Conservation (phyloP, 2,888 invertebrate genomes). For the Epinotia bilunana region DNA sequence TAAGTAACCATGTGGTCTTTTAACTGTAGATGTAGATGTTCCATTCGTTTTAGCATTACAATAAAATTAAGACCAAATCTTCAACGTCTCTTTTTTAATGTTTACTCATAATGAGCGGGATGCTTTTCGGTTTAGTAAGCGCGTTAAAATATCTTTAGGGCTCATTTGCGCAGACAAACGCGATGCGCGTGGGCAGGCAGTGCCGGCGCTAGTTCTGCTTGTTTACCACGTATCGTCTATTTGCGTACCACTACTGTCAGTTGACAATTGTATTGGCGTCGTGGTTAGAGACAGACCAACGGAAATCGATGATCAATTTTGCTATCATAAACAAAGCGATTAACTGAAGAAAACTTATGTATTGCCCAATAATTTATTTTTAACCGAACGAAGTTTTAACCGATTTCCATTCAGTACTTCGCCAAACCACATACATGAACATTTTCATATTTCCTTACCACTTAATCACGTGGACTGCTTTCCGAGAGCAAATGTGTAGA, state of each 20-base stretch:
- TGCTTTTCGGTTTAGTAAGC: slow-evolving; percentile 48
- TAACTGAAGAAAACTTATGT: background rate
- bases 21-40: background rate
- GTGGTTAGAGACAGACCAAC: slow-evolving; percentile 60
- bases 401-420: too few relatives aligned
- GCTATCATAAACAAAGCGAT: background rate
- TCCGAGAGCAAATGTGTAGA: too few relatives aligned
- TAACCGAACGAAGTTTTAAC: too few relatives aligned
- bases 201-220: slow-evolving; percentile 67
- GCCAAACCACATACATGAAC: too few relatives aligned
- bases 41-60: background rate
- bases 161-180: slow-evolving; percentile 59
- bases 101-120: slow-evolving; percentile 25
- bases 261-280: slow-evolving; percentile 55
- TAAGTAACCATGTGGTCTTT: too few relatives aligned
- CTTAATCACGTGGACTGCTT: too few relatives aligned
- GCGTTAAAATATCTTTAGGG: slow-evolving; percentile 57
- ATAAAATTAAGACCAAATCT: background rate
- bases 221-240: slow-evolving; percentile 74
- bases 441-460: too few relatives aligned
- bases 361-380: too few relatives aligned
- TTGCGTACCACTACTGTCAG: slow-evolving; percentile 66
- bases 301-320: slow-evolving; percentile 43
- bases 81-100: background rate
- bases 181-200: slow-evolving; percentile 60